Evolutionary conservation across 2,888 invertebrate genomes (phyloP).

Genomic region (Automeris io): DNA sequence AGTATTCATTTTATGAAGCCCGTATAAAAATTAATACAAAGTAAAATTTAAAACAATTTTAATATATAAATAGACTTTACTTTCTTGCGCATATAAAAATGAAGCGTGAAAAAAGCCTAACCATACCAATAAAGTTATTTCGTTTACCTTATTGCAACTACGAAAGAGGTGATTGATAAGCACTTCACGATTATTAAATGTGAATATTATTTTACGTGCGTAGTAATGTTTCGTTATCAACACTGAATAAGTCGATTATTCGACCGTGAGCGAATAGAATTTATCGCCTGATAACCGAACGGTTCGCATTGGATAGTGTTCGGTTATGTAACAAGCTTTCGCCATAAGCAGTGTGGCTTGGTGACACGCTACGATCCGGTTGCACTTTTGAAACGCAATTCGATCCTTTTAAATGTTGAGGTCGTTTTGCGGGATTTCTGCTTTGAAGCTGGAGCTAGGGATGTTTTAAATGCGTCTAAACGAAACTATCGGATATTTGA

Average conservation of each 20-base stretch:
- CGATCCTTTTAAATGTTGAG: constrained; percentile 33
- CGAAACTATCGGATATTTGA: neutral
- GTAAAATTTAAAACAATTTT: no score
- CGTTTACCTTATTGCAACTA: no score
- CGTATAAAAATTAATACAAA: no score
- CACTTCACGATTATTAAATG: constrained; percentile 1
- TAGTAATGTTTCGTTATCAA: constrained; percentile 39
- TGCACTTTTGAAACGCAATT: constrained; percentile 31
- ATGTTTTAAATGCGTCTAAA: constrained; percentile 11
- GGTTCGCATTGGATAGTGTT: constrained; percentile 31
- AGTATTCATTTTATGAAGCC: no score
- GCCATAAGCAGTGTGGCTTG: constrained; percentile 19
- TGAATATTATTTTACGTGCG: neutral
- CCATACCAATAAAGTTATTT: no score
- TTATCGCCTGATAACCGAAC: constrained; percentile 49
- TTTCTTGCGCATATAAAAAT: no score
- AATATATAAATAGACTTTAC: no score
- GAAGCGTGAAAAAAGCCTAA: no score
- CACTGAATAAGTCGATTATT: constrained; percentile 45
- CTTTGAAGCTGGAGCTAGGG: no score
- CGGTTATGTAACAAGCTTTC: constrained; percentile 39
- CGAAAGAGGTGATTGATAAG: no score
- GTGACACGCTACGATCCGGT: constrained; percentile 34
- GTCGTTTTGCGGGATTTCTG: constrained; percentile 16
- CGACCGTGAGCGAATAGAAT: constrained; percentile 52